Evolutionary conservation across 2,113 vertebrate genomes (phyloP).

Genomic region (Regulus satrapa): DNA sequence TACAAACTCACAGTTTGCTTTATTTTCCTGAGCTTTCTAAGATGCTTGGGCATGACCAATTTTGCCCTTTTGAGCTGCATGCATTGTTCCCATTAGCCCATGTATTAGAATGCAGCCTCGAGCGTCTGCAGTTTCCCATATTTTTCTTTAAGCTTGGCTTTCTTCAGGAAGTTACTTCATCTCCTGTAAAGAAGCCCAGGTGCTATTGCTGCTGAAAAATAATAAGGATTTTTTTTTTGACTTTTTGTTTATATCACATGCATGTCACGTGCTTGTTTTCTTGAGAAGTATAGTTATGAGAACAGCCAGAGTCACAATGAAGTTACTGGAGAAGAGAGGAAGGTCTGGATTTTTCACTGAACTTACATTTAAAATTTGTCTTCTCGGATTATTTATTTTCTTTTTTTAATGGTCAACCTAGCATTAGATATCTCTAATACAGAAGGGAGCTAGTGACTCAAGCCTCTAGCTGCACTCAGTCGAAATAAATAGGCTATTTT

Average conservation of each 20-base stretch:
- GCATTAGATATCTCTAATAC: background rate
- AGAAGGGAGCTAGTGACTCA: background rate
- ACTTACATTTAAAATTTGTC: background rate
- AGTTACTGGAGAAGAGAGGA: background rate
- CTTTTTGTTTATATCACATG: background rate
- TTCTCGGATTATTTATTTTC: background rate
- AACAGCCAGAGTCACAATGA: background rate
- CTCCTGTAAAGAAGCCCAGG: background rate
- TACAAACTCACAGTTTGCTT: background rate
- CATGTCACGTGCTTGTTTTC: background rate
- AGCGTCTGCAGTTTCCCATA: background rate
- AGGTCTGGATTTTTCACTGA: background rate
- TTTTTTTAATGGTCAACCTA: background rate
- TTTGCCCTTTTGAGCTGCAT: background rate
- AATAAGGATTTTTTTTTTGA: background rate
- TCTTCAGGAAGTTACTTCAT: background rate
- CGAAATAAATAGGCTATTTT: background rate
- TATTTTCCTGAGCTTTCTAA: background rate
- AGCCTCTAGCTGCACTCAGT: background rate
- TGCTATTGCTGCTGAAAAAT: background rate
- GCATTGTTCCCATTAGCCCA: background rate
- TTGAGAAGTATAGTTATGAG: background rate
- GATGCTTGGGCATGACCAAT: background rate
- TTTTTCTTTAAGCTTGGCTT: background rate
- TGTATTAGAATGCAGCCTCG: background rate